These are phyloP conservation scores for Otolemur garnettii DNA, from an alignment of 2,113 vertebrate species.

Conservation along the genomic window DNA sequence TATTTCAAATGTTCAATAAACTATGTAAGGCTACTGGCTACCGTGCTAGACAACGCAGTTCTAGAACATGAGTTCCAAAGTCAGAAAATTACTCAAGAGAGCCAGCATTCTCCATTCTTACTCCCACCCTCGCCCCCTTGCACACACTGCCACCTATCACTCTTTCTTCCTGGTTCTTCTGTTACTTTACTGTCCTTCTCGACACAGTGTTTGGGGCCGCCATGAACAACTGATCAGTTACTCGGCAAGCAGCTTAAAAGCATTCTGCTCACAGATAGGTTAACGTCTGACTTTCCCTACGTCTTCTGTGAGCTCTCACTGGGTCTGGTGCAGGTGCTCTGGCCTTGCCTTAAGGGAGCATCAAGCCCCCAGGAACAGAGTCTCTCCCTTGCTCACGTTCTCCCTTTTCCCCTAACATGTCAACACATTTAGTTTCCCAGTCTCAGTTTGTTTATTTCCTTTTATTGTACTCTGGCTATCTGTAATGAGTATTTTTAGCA, in stretches of 20 bases:
- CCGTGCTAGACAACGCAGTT: not conserved
- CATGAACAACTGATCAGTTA: not conserved
- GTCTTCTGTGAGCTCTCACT: not conserved
- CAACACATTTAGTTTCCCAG: not conserved
- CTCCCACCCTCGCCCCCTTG: too few relatives aligned
- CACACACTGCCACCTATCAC: not conserved
- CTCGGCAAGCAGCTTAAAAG: not conserved
- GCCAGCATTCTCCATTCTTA: not conserved
- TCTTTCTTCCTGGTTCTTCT: not conserved
- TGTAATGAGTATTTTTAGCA: slow-evolving; percentile 39
- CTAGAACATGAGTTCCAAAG: not conserved
- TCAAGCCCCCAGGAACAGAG: not conserved
- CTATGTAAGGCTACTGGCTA: not conserved
- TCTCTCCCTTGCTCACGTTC: not conserved
- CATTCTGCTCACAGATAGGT: not conserved
- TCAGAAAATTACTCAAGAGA: not conserved
- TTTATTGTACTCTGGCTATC: not conserved
- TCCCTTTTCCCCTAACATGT: not conserved
- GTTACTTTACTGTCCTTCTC: not conserved
- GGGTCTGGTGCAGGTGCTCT: not conserved
- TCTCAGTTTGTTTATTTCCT: not conserved
- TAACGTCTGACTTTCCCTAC: not conserved
- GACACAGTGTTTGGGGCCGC: not conserved
- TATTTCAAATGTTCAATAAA: not conserved
- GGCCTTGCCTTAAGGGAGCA: not conserved